Evolutionary conservation across 2,888 invertebrate genomes (phyloP), one percentile per base, ranked within the genome.

Genomic region (Branchinecta sandiegonensis): DNA sequence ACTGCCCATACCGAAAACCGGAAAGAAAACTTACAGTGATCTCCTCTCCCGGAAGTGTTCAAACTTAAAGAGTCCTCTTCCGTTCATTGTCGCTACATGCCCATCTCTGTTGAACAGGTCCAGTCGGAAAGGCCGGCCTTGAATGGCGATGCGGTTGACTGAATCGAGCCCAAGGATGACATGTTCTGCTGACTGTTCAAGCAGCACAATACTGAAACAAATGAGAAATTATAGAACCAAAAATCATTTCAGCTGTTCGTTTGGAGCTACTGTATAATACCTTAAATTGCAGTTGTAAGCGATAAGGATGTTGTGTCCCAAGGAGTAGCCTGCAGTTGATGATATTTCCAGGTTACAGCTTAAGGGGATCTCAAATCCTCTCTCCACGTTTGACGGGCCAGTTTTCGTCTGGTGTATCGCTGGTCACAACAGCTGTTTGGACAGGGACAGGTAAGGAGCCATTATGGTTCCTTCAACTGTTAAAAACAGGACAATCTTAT

Each of bases 11-110:
- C 73, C 74, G 12, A 66, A 17, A 68, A 68, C 23, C 17, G 8
- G 66, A 50, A 47, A 47, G 10, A 63, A 48, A 48, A 67, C 23
- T 48, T 67, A 72, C 65, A 48, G 48, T 47, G 68, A 48, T 47
- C 67, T 69, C 48, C 68, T 65, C n/a, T 56, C 65, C 14, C 91
- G 82, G 72, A 89, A 81, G 72, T 96, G 94, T 76, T 99, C 99
- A 76, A 95, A 90, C 73, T 88, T 84, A 78, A 99, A 84, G 72
- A 96, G 85, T n/a, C 91, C 89, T 74, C 89, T 86, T 23, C 90
- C 87, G 80, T 99, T 99, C 17, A 90, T 80, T 23, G 88, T 85
- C 12, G 91, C 83, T 0, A 90, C 86, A 12, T 91, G 83, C 48
- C 85, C 82, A 70, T 83, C 81, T 71, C 85, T 83, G 66, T 79